These are phyloP conservation scores for Lasioglossum albipes DNA, from an alignment of 1,140 invertebrate genomes.

Conservation along the genomic window DNA sequence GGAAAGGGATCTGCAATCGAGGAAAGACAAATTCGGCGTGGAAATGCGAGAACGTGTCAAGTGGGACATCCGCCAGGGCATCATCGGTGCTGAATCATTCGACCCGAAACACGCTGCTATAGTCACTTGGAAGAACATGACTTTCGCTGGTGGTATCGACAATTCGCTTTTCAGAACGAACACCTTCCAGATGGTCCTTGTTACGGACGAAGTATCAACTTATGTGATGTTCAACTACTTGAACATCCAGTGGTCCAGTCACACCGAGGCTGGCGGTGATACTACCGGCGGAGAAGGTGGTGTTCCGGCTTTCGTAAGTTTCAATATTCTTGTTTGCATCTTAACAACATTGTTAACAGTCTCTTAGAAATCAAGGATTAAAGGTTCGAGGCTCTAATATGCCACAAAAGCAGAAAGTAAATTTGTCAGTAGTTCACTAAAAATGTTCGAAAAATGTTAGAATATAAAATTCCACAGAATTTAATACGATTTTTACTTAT, in stretches of 20 bases:
- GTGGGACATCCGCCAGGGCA: constrained; percentile 94
- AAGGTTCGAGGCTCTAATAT: too few species aligned
- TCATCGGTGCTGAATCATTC: constrained; percentile 94
- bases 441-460: too few species aligned
- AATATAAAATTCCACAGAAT: too few species aligned
- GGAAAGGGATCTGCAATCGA: constrained; percentile 85
- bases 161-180: constrained; percentile 92
- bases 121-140: constrained; percentile 97
- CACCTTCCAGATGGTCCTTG: constrained; percentile 95
- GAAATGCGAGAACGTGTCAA: constrained; percentile 92
- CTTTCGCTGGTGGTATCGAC: constrained; percentile 92
- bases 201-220: constrained; percentile 95
- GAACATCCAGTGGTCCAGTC: constrained; percentile 93
- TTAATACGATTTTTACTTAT: too few species aligned
- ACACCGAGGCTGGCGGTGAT: constrained; percentile 94
- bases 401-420: too few species aligned
- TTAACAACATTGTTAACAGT: not conserved
- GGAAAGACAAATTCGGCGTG: constrained; percentile 91
- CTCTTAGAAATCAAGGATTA: too few species aligned
- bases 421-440: too few species aligned
- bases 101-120: constrained; percentile 93
- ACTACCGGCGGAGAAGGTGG: constrained; percentile 92
- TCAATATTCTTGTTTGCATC: not conserved
- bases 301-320: constrained; percentile 90
- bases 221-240: constrained; percentile 97